Percentiles rank a stretch among this genome's conserved stretches.
These are phyloP conservation scores for Hydrozoanthus gracilis DNA, from an alignment of 92 coral and sea anemone genomes.

Conservation along the genomic window DNA sequence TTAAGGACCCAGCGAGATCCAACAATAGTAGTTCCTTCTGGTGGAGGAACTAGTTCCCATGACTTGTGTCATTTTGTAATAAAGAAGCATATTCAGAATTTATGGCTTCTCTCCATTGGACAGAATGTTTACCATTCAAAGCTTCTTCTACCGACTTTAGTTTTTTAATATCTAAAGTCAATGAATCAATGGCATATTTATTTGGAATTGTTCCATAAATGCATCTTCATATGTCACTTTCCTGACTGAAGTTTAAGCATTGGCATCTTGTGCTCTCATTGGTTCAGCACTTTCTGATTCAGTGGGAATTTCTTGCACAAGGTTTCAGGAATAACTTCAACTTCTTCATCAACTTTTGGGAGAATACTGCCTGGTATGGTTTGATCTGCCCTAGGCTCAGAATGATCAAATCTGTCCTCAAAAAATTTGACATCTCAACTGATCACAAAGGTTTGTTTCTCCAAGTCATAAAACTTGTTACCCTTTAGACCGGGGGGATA, in stretches of 20 bases:
- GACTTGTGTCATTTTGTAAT: slow-evolving; percentile 57
- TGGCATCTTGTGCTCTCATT: slow-evolving; percentile 58
- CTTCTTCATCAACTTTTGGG: slow-evolving; percentile 46
- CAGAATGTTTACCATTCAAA: slow-evolving; percentile 63
- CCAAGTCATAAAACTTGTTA: slow-evolving; percentile 61
- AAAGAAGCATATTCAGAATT: slow-evolving; percentile 62
- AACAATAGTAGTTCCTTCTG: slow-evolving; percentile 57
- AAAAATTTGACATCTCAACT: slow-evolving; percentile 55
- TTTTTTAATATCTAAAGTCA: slow-evolving; percentile 68
- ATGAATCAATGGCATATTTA: slow-evolving; percentile 55
- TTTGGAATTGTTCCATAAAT: slow-evolving; percentile 63
- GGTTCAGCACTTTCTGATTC: slow-evolving; percentile 52
- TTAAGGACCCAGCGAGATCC: slow-evolving; percentile 75
- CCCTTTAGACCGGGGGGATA: slow-evolving; percentile 67
- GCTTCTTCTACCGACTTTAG: slow-evolving; percentile 71
- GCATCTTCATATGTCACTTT: slow-evolving; percentile 58
- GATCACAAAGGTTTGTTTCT: slow-evolving; percentile 54
- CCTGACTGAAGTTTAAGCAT: slow-evolving; percentile 44
- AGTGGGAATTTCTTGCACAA: background rate
- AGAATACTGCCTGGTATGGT: slow-evolving; percentile 18
- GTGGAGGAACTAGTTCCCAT: slow-evolving; percentile 71
- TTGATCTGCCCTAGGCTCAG: slow-evolving; percentile 22
- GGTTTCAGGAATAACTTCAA: slow-evolving; percentile 34
- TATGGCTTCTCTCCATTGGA: slow-evolving; percentile 64
- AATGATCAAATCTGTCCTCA: slow-evolving; percentile 62